A percentile compares a stretch with the other conserved stretches of the same genome.
These are phyloP conservation scores for Trichogramma evanescens DNA, from an alignment of 2,888 invertebrate genomes.

Conservation along the genomic window DNA sequence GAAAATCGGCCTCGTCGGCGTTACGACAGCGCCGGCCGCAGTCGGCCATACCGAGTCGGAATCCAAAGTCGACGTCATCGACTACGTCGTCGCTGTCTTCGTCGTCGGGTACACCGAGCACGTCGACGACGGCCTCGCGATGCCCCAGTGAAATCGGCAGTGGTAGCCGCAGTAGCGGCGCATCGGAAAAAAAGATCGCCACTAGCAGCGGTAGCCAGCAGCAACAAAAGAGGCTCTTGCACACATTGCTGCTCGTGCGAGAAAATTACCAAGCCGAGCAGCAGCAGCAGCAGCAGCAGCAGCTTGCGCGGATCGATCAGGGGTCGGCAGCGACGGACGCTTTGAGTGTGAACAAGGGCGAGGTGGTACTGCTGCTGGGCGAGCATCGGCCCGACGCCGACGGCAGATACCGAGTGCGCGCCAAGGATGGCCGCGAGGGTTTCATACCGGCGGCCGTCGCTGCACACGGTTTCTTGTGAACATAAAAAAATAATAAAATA, in stretches of 20 bases:
- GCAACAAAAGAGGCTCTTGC: no score
- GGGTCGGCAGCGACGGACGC: neutral
- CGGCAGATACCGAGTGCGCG: slow-evolving; percentile 73
- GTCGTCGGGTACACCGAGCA: neutral
- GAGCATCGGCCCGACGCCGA: slow-evolving; percentile 44
- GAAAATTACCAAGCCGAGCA: no score
- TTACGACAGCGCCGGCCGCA: neutral
- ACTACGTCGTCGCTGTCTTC: neutral
- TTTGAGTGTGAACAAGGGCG: slow-evolving; percentile 26
- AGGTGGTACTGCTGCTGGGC: slow-evolving; percentile 63
- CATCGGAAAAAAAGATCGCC: no score
- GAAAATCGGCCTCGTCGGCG: slow-evolving; percentile 43
- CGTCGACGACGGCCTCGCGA: neutral
- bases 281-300: neutral
- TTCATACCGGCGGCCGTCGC: slow-evolving; percentile 73
- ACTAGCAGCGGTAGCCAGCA: neutral
- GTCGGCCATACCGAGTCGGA: neutral
- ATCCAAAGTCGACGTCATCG: no score
- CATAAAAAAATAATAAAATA: neutral
- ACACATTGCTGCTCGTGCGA: neutral
- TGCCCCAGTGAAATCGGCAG: neutral
- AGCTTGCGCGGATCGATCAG: neutral
- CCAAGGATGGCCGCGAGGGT: slow-evolving; percentile 64
- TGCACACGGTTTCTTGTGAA: slow-evolving; percentile 69
- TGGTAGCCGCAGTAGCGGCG: neutral